Percentiles rank a stretch among this genome's conserved stretches.
Evolutionary conservation across 1,140 invertebrate genomes (phyloP).

Genomic region (Eupristina koningsbergeri): DNA sequence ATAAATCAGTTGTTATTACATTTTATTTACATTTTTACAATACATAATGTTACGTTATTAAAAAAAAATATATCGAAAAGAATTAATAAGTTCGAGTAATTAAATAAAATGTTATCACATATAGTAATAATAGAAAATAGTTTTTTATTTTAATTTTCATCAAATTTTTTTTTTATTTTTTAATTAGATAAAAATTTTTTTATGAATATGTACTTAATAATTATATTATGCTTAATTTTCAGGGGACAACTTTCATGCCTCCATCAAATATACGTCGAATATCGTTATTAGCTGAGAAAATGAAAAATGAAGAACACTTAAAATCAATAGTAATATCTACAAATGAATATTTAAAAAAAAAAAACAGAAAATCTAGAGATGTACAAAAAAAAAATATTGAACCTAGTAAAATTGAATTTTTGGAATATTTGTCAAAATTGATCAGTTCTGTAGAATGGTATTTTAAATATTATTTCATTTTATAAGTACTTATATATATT

Average conservation of each 20-base stretch:
- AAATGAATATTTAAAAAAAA: neutral
- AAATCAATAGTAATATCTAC: neutral
- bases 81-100: no score
- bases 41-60: no score
- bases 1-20: no score
- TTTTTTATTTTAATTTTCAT: no score
- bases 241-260: constrained; percentile 68
- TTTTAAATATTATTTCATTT: constrained; percentile 1
- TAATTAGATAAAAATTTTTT: no score
- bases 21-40: no score
- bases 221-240: constrained; percentile 7
- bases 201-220: neutral
- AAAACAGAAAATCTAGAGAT: neutral
- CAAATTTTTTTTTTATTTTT: no score
- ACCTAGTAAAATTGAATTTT: constrained; percentile 59
- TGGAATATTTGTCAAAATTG: constrained; percentile 62
- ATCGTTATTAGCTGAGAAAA: constrained; percentile 66
- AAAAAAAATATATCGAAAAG: no score
- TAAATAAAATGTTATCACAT: no score
- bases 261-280: constrained; percentile 75
- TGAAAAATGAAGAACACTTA: constrained; percentile 55
- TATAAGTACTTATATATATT: no score
- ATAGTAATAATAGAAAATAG: no score
- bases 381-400: neutral
- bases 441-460: constrained; percentile 63